Percentiles rank a stretch among this genome's conserved stretches.
phyloP scores from a whole-genome alignment of 1,140 invertebrate genomes.

The Ptiloglossa arizonensis region DNA sequence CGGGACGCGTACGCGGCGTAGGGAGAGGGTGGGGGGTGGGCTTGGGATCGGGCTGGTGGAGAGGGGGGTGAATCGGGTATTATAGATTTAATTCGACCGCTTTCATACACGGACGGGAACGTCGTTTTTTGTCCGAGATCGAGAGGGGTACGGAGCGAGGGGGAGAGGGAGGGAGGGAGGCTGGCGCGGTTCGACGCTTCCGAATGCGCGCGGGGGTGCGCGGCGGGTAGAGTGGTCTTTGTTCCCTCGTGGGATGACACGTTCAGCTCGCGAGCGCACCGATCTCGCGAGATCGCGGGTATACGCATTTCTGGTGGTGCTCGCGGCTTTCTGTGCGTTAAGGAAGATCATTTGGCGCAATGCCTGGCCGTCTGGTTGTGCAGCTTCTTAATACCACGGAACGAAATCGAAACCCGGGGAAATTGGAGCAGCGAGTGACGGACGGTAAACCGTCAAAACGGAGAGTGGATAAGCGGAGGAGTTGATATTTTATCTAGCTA shows the following conservation, averaged over 20 bases:
- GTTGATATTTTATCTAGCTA: too few species aligned
- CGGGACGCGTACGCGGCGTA: slow-evolving; percentile 5
- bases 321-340: slow-evolving; percentile 10
- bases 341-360: slow-evolving; percentile 18
- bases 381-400: neutral
- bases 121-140: slow-evolving; percentile 35
- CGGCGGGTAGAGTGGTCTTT: slow-evolving; percentile 44
- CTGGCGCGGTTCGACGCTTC: slow-evolving; percentile 39
- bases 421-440: neutral
- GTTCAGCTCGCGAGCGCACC: slow-evolving; percentile 3
- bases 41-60: neutral
- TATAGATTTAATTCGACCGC: slow-evolving; percentile 55
- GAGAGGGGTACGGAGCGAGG: neutral
- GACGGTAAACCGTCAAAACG: neutral
- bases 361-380: neutral
- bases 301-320: neutral
- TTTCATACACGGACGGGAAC: slow-evolving; percentile 38
- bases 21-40: neutral
- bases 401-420: neutral
- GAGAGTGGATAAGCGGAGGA: too few species aligned
- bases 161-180: neutral
- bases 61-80: slow-evolving; percentile 5
- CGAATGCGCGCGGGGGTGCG: slow-evolving; percentile 30
- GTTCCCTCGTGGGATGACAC: slow-evolving; percentile 46
- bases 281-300: slow-evolving; percentile 14